Conservation (phyloP, 2,113 vertebrate species). For the Phasianus colchicus region DNA sequence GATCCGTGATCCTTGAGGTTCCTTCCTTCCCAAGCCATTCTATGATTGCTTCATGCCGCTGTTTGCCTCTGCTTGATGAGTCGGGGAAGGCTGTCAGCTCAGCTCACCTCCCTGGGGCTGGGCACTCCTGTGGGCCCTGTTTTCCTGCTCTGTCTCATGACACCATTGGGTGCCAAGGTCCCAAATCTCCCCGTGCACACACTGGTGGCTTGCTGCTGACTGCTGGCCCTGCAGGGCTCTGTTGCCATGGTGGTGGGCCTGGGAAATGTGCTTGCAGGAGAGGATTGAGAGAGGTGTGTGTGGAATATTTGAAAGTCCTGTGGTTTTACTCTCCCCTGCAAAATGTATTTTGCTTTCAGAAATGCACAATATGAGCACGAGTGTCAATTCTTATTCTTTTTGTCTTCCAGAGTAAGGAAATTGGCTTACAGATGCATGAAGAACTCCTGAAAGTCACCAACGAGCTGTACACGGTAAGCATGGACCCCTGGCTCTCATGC, state of each 20-base stretch:
- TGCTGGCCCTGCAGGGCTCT: no score
- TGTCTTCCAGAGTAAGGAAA: slow-evolving; percentile 93
- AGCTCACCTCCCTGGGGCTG: no score
- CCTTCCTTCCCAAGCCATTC: no score
- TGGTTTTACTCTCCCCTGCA: background rate
- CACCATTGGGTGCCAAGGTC: background rate
- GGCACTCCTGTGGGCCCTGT: background rate
- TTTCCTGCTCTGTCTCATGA: background rate
- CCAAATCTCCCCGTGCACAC: no score
- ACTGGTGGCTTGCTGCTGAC: background rate
- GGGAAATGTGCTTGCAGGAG: background rate
- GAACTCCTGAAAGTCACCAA: slow-evolving; percentile 95
- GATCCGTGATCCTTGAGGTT: no score
- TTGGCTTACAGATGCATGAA: slow-evolving; percentile 95
- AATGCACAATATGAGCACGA: background rate
- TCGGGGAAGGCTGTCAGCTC: no score
- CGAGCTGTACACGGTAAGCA: slow-evolving; percentile 93
- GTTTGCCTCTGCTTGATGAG: no score
- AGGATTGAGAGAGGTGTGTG: fast-evolving
- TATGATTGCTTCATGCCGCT: no score
- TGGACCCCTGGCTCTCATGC: no score
- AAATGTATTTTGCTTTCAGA: background rate
- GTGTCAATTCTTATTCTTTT: background rate
- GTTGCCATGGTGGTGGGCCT: background rate
- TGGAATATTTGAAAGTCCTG: background rate